A percentile compares a stretch with the other conserved stretches of the same genome.
Conservation (phyloP, 2,888 invertebrate species). For the Brassicogethes aeneus region DNA sequence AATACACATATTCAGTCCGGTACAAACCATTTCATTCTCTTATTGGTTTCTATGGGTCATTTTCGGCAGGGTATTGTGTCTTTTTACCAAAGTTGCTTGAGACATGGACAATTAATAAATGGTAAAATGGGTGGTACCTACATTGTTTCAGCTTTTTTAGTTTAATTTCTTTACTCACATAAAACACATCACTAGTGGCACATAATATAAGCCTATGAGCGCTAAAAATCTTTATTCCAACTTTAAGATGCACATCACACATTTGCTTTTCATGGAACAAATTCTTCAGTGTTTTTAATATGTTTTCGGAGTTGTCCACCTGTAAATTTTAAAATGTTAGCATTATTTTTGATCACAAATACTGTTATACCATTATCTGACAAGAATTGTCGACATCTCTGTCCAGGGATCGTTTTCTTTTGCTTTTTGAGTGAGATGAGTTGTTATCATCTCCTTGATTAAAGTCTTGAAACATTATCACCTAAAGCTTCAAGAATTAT, state of each 20-base stretch:
- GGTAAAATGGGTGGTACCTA: too few relatives aligned
- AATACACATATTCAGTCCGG: too few relatives aligned
- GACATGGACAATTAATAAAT: background rate
- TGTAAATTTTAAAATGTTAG: conserved; percentile 31
- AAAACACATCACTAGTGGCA: conserved; percentile 92
- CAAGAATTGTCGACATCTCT: conserved; percentile 23
- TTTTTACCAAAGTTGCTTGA: background rate
- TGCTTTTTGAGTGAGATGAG: conserved; percentile 18
- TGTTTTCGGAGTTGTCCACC: conserved; percentile 80
- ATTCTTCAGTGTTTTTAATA: conserved; percentile 72
- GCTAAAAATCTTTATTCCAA: conserved; percentile 73
- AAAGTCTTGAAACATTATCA: background rate
- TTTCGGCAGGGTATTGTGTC: background rate
- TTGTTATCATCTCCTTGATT: conserved; percentile 6
- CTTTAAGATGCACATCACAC: conserved; percentile 81
- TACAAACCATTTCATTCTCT: too few relatives aligned
- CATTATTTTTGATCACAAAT: background rate
- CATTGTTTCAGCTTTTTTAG: too few relatives aligned
- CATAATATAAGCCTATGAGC: conserved; percentile 87
- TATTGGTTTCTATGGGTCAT: too few relatives aligned
- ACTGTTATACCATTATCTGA: conserved; percentile 24
- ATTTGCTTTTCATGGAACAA: conserved; percentile 78
- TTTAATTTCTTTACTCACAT: conserved; percentile 47
- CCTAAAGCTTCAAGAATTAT: background rate
- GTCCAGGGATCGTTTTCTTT: conserved; percentile 20